These are phyloP conservation scores for Meloe dianella DNA, from an alignment of 2,888 invertebrate genomes.

Conservation along the genomic window DNA sequence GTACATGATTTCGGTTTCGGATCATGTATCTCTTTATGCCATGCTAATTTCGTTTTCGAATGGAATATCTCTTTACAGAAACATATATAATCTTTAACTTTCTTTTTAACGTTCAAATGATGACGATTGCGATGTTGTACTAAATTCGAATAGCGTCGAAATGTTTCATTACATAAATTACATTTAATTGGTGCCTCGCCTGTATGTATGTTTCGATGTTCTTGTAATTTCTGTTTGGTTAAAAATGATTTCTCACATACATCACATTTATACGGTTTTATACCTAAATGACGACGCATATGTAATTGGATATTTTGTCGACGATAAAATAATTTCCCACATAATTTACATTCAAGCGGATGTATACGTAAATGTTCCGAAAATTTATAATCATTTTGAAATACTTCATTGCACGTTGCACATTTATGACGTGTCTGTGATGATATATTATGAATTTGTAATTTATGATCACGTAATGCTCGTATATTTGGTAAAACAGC, in stretches of 20 bases:
- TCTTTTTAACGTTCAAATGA: slow-evolving; percentile 75
- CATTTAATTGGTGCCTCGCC: slow-evolving; percentile 83
- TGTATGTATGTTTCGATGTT: slow-evolving; percentile 84
- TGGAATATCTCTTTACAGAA: slow-evolving; percentile 80
- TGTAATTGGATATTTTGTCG: slow-evolving; percentile 79
- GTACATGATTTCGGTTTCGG: slow-evolving; percentile 82
- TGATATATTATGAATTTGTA: slow-evolving; percentile 61
- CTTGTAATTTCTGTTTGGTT: slow-evolving; percentile 80
- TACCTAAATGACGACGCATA: slow-evolving; percentile 77
- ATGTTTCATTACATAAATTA: slow-evolving; percentile 78
- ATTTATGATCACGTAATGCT: slow-evolving; percentile 59
- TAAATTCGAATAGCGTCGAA: slow-evolving; percentile 83
- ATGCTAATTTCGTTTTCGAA: slow-evolving; percentile 81
- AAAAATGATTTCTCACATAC: slow-evolving; percentile 83
- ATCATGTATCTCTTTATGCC: slow-evolving; percentile 86
- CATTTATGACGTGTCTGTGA: slow-evolving; percentile 59
- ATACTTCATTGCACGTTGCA: slow-evolving; percentile 70
- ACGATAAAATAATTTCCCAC: slow-evolving; percentile 77
- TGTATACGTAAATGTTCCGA: slow-evolving; percentile 79
- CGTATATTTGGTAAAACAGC: slow-evolving; percentile 45
- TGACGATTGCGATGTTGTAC: slow-evolving; percentile 82
- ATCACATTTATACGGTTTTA: slow-evolving; percentile 72
- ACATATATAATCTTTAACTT: slow-evolving; percentile 63
- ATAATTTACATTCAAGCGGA: slow-evolving; percentile 81
- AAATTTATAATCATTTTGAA: slow-evolving; percentile 71